Evolutionary conservation across 2,797 vertebrate species (phyloP).

Genomic region (Bovichtus variegatus): DNA sequence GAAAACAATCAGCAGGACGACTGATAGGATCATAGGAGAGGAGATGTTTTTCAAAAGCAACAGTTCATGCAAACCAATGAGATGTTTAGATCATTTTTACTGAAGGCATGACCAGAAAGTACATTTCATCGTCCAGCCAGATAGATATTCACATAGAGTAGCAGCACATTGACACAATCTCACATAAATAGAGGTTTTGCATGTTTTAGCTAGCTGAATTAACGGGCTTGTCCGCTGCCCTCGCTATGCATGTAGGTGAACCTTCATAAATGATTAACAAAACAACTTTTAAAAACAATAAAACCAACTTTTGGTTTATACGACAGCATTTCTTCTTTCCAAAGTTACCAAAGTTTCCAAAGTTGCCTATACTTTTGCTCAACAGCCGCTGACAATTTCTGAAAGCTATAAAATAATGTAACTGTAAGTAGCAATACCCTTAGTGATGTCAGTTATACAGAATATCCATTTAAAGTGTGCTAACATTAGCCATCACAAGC

Average conservation of each 20-base stretch:
- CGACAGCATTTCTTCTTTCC: not conserved
- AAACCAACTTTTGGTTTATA: not conserved
- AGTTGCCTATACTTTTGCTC: not conserved
- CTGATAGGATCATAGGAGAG: slow-evolving; percentile 7
- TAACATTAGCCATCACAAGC: not conserved
- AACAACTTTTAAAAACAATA: not conserved
- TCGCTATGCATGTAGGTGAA: too few species aligned
- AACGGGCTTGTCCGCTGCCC: not conserved
- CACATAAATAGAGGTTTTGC: too few species aligned
- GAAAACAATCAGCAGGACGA: slow-evolving; percentile 9
- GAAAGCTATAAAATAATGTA: not conserved
- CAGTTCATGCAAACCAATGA: slow-evolving; percentile 21
- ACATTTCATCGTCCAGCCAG: slow-evolving; percentile 16
- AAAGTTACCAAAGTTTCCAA: too few species aligned
- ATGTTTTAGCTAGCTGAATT: not conserved
- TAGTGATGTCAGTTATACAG: not conserved
- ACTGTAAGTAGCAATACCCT: not conserved
- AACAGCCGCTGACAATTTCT: not conserved
- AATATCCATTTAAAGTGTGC: not conserved
- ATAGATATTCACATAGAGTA: not conserved
- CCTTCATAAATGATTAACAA: too few species aligned
- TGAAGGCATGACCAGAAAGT: slow-evolving; percentile 4
- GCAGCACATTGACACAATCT: not conserved
- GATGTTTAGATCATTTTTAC: slow-evolving; percentile 22
- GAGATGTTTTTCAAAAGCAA: slow-evolving; percentile 20